Evolutionary conservation across 1,140 invertebrate species (phyloP), one percentile per base, ranked within the genome.

Genomic region (Tetramorium simillimum): DNA sequence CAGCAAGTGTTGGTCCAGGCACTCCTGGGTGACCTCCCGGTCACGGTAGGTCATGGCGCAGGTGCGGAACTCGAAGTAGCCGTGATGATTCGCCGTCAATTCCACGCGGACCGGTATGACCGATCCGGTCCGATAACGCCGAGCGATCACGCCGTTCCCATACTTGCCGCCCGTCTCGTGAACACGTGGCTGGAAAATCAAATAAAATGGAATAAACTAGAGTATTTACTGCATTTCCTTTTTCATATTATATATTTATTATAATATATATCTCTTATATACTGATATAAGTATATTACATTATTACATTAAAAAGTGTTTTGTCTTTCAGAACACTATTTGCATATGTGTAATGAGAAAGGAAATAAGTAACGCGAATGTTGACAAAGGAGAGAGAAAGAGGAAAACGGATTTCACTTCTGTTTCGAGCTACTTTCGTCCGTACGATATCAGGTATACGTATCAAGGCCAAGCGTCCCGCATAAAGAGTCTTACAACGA

Each of bases 161-260:
- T 97, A 99, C 73, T 96, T 97, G 3, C 98, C 98, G 0, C 98
- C 98, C 46, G 96, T 97, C 95, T 99, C 98, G 94, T 99, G 98
- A 0, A 97, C 95, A 37, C 98, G 96, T 4, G 98, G 98, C 95
- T 95, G 96, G 93, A 85, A 77, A 73, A 62, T 6, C 21, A 73
- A 75, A 88, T 65, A 91, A 77, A 72, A 24, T 40, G 24, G 7
- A 58, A 12, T 69, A 46, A 33, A 56, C 0, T 28, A 51, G 28
- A 72, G 37, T 75, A 40, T 56, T 40, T 40, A 7, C 10, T 40
- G 18, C 12, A 16, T 7, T 75, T 24, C 7, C 12, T 69, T 37
- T 67, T 51, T 5, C 10, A 28, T 43, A 46, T 43, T 16, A 46
- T 40, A 14, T 14, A 3, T 18, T 16, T 58, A 24, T 56, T 60